Evolutionary conservation across 2,797 vertebrate species (phyloP).

Genomic region (Amphiprion clarkii): DNA sequence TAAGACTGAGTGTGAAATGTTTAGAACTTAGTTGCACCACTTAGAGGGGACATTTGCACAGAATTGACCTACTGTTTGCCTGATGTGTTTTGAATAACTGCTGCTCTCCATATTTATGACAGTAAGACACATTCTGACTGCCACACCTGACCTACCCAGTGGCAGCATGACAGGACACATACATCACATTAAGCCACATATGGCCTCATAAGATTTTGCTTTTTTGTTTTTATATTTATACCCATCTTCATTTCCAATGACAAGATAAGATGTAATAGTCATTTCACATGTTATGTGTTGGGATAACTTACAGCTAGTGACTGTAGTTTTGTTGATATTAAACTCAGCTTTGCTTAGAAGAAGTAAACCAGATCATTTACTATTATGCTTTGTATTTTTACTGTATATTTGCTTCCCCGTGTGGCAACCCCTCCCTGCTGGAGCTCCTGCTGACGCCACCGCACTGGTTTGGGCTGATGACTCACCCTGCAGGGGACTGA

Average conservation of each 20-base stretch:
- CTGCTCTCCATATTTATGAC: neutral
- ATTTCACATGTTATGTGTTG: neutral
- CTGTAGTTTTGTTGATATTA: neutral
- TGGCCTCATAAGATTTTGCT: no score
- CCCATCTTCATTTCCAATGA: neutral
- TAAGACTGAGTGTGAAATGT: neutral
- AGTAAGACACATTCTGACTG: neutral
- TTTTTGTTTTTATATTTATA: neutral
- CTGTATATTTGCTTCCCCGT: conserved; percentile 24
- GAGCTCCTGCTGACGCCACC: conserved; percentile 18
- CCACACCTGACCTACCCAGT: neutral
- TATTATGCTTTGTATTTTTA: neutral
- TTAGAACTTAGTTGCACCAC: neutral
- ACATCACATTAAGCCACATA: neutral
- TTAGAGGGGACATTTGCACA: neutral
- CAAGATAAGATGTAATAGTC: neutral
- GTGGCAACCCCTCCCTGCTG: conserved; percentile 40
- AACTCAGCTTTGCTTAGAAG: neutral
- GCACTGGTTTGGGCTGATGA: conserved; percentile 55
- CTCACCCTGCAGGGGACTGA: conserved; percentile 70
- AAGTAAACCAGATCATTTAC: neutral
- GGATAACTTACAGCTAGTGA: neutral
- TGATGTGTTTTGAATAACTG: conserved; percentile 1
- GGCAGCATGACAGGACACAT: neutral
- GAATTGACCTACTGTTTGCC: neutral